Evolutionary conservation across 2,888 invertebrate species (phyloP), one percentile per base, ranked within the genome.

Genomic region (Resseliella maxima): DNA sequence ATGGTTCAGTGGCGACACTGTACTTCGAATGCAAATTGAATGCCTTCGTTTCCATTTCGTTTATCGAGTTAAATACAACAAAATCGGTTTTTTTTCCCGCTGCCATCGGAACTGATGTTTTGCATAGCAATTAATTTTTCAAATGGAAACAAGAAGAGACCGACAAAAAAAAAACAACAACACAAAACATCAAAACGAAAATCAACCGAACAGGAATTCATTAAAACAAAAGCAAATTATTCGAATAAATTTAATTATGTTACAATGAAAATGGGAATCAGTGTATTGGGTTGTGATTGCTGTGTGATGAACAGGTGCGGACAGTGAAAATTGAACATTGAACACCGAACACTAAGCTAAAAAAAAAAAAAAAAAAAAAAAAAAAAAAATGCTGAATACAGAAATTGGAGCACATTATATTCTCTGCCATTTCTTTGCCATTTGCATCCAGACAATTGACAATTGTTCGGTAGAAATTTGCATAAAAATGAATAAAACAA

Each of bases 151-250:
- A 12, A n/a, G n/a, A n/a, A n/a, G n/a, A n/a, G n/a, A n/a, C n/a
- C n/a, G n/a, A n/a, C n/a, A n/a, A n/a, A n/a, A n/a, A n/a, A n/a
- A n/a, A n/a, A n/a, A n/a, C n/a, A n/a, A n/a, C n/a, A n/a, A n/a
- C n/a, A n/a, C n/a, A n/a, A n/a, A n/a, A n/a, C n/a, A n/a, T n/a
- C 59, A n/a, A 59, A 59, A 24, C 24, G 24, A 59, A 59, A n/a
- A 24, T 59, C 59, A 59, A 12, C 27, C n/a, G 81, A 81, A 81
- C 81, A 31, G 6, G 81, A 83, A 83, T 38, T 8, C 21, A 38
- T 83, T 38, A 1, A n/a, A 83, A 83, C 83, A 83, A 83, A 83
- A 83, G n/a, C 38, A 83, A 83, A 83, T 83, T 83, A 83, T 83
- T 83, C 83, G 41, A 21, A 21, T 38, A 83, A 83, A 83, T 83